Percentiles rank a stretch among this genome's conserved stretches.
Evolutionary conservation across 2,113 vertebrate genomes (phyloP).

Genomic region (Coregonus clupeaformis): DNA sequence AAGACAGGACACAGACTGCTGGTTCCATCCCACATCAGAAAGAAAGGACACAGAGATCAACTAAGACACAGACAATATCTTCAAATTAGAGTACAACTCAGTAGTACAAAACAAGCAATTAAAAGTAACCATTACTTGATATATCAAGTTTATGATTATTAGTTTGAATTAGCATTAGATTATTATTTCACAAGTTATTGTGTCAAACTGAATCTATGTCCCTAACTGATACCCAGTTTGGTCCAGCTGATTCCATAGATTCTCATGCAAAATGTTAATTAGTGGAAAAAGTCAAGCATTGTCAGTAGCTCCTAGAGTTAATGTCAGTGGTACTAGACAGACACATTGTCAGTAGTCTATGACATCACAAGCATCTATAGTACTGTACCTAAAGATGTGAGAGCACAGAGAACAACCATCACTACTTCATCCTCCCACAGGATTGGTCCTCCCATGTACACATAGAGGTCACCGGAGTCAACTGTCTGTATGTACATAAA

Average conservation of each 20-base stretch:
- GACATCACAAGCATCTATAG: slow-evolving; percentile 10
- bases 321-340: slow-evolving; percentile 1
- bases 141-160: slow-evolving; percentile 26
- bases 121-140: slow-evolving; percentile 25
- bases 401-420: background rate
- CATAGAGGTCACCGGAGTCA: background rate
- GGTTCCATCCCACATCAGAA: slow-evolving; percentile 35
- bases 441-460: background rate
- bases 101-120: slow-evolving; percentile 37
- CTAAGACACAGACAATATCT: background rate
- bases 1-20: slow-evolving; percentile 36
- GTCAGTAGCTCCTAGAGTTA: background rate
- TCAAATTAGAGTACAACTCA: slow-evolving; percentile 10
- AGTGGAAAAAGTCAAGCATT: slow-evolving; percentile 7
- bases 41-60: slow-evolving; percentile 26
- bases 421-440: background rate
- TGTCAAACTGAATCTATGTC: slow-evolving; percentile 16
- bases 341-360: slow-evolving; percentile 9
- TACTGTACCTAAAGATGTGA: slow-evolving; percentile 6
- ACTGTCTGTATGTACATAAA: slow-evolving; percentile 4
- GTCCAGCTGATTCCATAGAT: slow-evolving; percentile 11
- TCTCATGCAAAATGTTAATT: slow-evolving; percentile 27
- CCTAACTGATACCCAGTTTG: slow-evolving; percentile 7
- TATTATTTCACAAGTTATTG: slow-evolving; percentile 1
- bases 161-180: slow-evolving; percentile 23